phyloP scores from a whole-genome alignment of 2,797 vertebrate genomes.

The Dallia pectoralis region DNA sequence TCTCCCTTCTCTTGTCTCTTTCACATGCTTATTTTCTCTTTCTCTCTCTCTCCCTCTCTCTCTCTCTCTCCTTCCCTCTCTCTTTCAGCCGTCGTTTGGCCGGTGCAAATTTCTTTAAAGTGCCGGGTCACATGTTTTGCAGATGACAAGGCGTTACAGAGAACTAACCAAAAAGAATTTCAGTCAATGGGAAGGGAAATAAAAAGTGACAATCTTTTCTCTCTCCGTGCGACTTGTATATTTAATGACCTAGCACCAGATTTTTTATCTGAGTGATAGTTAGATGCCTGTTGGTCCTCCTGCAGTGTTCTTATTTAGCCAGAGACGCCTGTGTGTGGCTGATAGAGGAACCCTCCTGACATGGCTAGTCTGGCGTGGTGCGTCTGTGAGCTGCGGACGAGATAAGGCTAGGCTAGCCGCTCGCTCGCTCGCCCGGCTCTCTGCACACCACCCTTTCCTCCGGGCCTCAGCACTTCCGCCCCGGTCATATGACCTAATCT shows the following conservation, averaged over 20 bases:
- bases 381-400: slow-evolving; percentile 70
- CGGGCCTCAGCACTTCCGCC: slow-evolving; percentile 33
- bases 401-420: slow-evolving; percentile 74
- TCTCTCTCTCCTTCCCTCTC: slow-evolving; percentile 23
- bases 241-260: slow-evolving; percentile 40
- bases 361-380: slow-evolving; percentile 71
- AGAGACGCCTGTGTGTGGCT: slow-evolving; percentile 79
- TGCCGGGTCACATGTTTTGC: not conserved
- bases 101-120: slow-evolving; percentile 25
- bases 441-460: slow-evolving; percentile 27
- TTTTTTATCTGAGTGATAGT: slow-evolving; percentile 75
- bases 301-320: slow-evolving; percentile 78
- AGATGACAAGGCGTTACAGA: not conserved
- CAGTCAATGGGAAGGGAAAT: not conserved
- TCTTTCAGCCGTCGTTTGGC: not conserved
- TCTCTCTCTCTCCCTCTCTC: not conserved
- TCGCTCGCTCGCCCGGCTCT: slow-evolving; percentile 66
- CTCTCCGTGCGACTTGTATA: slow-evolving; percentile 31
- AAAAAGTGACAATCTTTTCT: slow-evolving; percentile 12
- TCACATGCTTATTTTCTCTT: not conserved
- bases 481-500: slow-evolving; percentile 79
- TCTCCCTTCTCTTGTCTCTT: not conserved
- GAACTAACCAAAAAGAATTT: not conserved
- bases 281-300: slow-evolving; percentile 80
- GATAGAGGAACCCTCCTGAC: slow-evolving; percentile 86